These are phyloP conservation scores for Epinotia demarniana DNA, from an alignment of 2,888 invertebrate genomes.

Conservation along the genomic window DNA sequence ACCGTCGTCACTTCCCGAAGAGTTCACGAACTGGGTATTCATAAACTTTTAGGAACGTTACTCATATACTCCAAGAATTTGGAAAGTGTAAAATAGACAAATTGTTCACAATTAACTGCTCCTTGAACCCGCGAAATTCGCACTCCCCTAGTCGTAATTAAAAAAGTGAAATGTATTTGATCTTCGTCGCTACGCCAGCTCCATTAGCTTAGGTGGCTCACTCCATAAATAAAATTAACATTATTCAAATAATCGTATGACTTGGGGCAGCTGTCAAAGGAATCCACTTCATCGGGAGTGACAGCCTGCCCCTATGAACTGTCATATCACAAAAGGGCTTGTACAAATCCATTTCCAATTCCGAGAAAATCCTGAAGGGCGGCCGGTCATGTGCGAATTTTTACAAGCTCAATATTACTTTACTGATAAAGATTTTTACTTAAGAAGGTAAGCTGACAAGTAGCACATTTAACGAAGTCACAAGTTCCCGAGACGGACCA, in stretches of 20 bases:
- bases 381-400: slow-evolving; percentile 10
- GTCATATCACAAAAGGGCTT: slow-evolving; percentile 36
- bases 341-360: slow-evolving; percentile 35
- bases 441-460: not conserved
- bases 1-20: too few relatives aligned
- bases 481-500: not conserved
- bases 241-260: not conserved
- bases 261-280: slow-evolving; percentile 8
- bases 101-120: too few relatives aligned
- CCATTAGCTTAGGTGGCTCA: too few relatives aligned
- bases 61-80: too few relatives aligned
- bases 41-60: too few relatives aligned
- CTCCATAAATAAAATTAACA: too few relatives aligned
- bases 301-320: slow-evolving; percentile 29
- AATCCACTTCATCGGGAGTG: slow-evolving; percentile 15
- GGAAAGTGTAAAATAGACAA: too few relatives aligned
- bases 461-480: not conserved
- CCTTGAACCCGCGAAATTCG: too few relatives aligned
- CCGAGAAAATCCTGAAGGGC: slow-evolving; percentile 5
- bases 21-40: too few relatives aligned
- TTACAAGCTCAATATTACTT: not conserved
- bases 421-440: not conserved
- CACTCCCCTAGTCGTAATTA: too few relatives aligned
- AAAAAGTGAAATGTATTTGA: too few relatives aligned
- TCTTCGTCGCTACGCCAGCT: too few relatives aligned